A percentile compares a stretch with the other conserved stretches of the same genome.
phyloP scores from a whole-genome alignment of 2,113 vertebrate genomes.

The Synodontis membranacea region DNA sequence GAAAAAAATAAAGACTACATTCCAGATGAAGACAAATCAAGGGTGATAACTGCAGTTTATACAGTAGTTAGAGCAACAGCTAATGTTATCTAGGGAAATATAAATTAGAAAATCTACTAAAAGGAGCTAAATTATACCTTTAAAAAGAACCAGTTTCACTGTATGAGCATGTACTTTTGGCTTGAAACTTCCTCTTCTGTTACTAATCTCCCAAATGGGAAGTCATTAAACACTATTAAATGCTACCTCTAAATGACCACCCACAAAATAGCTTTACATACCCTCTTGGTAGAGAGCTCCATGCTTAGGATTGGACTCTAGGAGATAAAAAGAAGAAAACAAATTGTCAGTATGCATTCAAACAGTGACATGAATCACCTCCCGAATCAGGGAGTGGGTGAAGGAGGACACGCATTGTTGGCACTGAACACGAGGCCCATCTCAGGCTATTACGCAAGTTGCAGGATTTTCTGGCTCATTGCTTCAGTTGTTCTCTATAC shows the following conservation, averaged over 20 bases:
- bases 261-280: conserved; percentile 61
- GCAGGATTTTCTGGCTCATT: conserved; percentile 38
- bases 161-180: background rate
- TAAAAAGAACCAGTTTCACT: background rate
- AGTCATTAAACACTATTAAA: conserved; percentile 39
- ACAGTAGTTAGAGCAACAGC: background rate
- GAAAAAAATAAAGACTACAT: background rate
- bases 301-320: conserved; percentile 78
- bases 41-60: background rate
- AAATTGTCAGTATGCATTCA: conserved; percentile 35
- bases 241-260: background rate
- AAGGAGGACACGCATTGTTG: conserved; percentile 36
- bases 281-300: conserved; percentile 81
- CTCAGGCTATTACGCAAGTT: conserved; percentile 32
- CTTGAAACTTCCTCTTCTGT: background rate
- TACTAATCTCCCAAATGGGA: conserved; percentile 12
- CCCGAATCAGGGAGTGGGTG: conserved; percentile 12
- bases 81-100: background rate
- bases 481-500: conserved; percentile 38
- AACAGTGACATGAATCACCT: conserved; percentile 25
- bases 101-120: background rate
- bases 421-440: conserved; percentile 42
- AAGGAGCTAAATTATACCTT: background rate
- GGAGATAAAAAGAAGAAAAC: conserved; percentile 38
- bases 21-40: background rate